These are phyloP conservation scores for Bedellia somnulentella DNA, from an alignment of 2,888 invertebrate genomes.

Conservation along the genomic window DNA sequence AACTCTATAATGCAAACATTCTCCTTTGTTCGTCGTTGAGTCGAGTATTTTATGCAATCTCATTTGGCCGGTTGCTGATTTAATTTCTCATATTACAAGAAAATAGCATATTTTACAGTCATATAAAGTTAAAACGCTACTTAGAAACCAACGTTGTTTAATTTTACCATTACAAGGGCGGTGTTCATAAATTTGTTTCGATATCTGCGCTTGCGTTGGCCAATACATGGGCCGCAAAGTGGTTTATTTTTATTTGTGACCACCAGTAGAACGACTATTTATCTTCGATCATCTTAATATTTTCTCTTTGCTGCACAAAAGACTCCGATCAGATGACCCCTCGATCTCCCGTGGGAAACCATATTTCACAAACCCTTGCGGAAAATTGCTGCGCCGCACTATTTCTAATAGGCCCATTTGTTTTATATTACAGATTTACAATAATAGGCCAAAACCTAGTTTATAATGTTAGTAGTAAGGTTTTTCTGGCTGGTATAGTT, in stretches of 20 bases:
- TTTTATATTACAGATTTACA: slow-evolving; percentile 3
- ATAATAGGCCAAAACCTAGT: no score
- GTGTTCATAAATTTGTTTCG: background rate
- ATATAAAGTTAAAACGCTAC: slow-evolving; percentile 13
- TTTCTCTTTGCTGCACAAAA: slow-evolving; percentile 34
- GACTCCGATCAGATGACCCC: slow-evolving; percentile 39
- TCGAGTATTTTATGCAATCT: slow-evolving; percentile 10
- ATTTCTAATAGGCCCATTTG: slow-evolving; percentile 4
- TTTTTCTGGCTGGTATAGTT: no score
- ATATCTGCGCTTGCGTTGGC: no score
- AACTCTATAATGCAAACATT: slow-evolving; percentile 5
- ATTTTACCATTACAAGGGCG: slow-evolving; percentile 1
- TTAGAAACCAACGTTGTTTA: slow-evolving; percentile 1
- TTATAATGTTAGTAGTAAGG: no score
- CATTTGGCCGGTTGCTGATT: slow-evolving; percentile 15
- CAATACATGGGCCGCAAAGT: no score
- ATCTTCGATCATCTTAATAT: slow-evolving; percentile 20
- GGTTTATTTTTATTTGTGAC: slow-evolving; percentile 7
- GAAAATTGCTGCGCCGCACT: slow-evolving; percentile 12
- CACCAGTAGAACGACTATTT: slow-evolving; percentile 5
- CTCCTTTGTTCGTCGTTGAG: slow-evolving; percentile 17
- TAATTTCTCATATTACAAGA: slow-evolving; percentile 16
- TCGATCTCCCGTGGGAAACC: slow-evolving; percentile 26
- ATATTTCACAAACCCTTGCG: slow-evolving; percentile 21
- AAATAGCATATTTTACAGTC: slow-evolving; percentile 8